Base-by-base conservation (phyloP, 2,888 invertebrate genomes). In the Amiota communis region DNA sequence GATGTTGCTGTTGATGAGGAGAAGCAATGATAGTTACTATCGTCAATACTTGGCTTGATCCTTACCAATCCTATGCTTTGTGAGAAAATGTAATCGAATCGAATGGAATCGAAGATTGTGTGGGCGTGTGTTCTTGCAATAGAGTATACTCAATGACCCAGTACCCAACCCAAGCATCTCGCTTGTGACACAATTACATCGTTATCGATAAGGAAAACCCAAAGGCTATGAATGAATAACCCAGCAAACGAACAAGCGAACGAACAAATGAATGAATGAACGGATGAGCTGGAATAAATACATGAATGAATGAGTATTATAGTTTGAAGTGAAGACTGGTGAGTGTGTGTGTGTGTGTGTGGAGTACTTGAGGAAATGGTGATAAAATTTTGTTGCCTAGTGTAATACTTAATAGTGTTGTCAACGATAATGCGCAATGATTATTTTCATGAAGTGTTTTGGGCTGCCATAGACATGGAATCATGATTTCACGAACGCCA, bases 351-450 rank as follows among this genome's bases (percentile, higher is more conserved):
- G n/a, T n/a, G n/a, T n/a, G n/a, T 6, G 3, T 15, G 10, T 15
- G 53, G 53, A 53, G n/a, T 15, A 20, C 59, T 59, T 17, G 6
- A 36, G 72, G 78, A 73, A 36, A 10, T 59, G 63, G 80, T 51
- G 85, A 81, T 84, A 81, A 84, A 85, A 85, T 83, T 84, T 85
- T 82, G 82, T 85, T 79, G 82, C 82, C 80, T 77, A 80, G 81
- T 83, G 80, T 80, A n/a, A n/a, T n/a, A 81, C 77, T 74, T 78
- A 83, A 70, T 57, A 51, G 59, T 15, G 17, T 59, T 59, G 59
- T 59, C 20, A 59, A 59, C 59, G 59, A 59, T 59, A 59, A 59
- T 59, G 59, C 59, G 20, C 20, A 59, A 15, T 59, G 59, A 59
- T 20, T 15, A 59, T 20, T 17, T 17, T 20, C 20, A 59, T 59